Conservation (phyloP, 2,888 invertebrate genomes). For the Amaurobius ferox region DNA sequence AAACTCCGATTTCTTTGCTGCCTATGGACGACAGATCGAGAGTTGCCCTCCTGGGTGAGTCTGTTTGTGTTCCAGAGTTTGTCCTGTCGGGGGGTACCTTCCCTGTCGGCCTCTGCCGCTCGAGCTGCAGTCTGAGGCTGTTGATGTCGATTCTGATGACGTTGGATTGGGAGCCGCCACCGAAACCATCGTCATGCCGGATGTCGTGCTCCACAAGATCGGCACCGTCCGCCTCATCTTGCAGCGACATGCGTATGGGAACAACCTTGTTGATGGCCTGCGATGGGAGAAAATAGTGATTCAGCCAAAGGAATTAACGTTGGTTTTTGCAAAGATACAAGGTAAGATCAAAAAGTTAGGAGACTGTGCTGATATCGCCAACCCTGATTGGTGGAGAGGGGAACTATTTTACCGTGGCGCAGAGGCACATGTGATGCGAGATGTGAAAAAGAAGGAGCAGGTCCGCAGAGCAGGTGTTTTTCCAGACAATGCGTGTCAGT, state of each 20-base stretch:
- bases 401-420: too few relatives aligned
- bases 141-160: conserved; percentile 53
- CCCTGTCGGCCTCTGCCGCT: neutral
- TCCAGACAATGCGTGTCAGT: too few relatives aligned
- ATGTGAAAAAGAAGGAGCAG: too few relatives aligned
- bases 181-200: conserved; percentile 24
- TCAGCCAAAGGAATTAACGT: too few relatives aligned
- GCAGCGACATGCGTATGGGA: conserved; percentile 90
- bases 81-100: conserved; percentile 18
- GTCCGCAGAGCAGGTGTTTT: too few relatives aligned
- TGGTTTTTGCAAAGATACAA: too few relatives aligned
- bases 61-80: conserved; percentile 54
- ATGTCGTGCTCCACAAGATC: conserved; percentile 81
- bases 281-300: too few relatives aligned
- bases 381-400: too few relatives aligned
- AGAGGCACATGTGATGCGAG: too few relatives aligned
- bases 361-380: too few relatives aligned
- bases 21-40: neutral
- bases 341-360: too few relatives aligned
- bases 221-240: conserved; percentile 91
- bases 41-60: neutral
- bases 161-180: neutral
- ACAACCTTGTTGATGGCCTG: conserved; percentile 85
- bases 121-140: conserved; percentile 48
- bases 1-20: neutral